Conservation (phyloP, 2,113 vertebrate genomes). For the Paratilapia polleni region DNA sequence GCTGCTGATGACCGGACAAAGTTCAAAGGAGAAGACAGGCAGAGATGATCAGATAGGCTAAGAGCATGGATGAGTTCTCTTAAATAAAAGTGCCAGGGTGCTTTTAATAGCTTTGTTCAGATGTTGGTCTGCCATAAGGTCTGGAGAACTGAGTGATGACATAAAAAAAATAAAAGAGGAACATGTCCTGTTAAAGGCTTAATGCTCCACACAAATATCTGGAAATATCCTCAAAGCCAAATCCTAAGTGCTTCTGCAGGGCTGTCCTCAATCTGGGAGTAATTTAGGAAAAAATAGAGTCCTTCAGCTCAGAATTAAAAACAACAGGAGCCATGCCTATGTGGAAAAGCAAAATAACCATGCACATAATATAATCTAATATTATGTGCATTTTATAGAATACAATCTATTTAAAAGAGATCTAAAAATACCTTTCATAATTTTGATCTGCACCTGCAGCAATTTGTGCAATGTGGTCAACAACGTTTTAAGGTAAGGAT, state of each 20-base stretch:
- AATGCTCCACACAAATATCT: conserved; percentile 39
- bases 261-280: conserved; percentile 26
- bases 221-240: conserved; percentile 49
- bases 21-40: conserved; percentile 15
- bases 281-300: background rate
- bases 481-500: background rate
- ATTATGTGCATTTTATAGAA: no score
- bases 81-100: conserved; percentile 31
- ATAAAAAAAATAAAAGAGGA: background rate
- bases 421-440: background rate
- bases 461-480: background rate
- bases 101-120: conserved; percentile 58
- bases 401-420: background rate
- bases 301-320: background rate
- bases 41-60: conserved; percentile 13
- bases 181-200: conserved; percentile 34
- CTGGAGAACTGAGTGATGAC: conserved; percentile 20
- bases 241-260: conserved; percentile 36
- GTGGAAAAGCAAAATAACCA: background rate
- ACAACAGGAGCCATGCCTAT: background rate
- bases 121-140: conserved; percentile 7
- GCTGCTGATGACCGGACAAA: conserved; percentile 20
- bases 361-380: background rate
- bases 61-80: conserved; percentile 36
- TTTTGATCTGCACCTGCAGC: background rate